These are phyloP conservation scores for Cetoscarus ocellatus DNA, from an alignment of 2,797 vertebrate genomes.

Conservation along the genomic window DNA sequence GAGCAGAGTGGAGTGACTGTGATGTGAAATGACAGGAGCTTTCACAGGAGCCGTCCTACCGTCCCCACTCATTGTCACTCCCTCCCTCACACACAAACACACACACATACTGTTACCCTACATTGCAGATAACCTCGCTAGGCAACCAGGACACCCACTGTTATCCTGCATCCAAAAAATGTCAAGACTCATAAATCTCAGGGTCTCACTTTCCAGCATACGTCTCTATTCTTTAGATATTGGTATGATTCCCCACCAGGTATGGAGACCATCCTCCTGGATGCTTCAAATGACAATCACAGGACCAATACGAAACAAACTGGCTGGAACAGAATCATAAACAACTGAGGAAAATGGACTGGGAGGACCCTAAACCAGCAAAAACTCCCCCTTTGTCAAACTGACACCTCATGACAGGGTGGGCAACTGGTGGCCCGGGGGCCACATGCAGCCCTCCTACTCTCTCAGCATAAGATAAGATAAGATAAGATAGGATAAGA, in stretches of 20 bases:
- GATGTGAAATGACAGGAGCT: conserved; percentile 78
- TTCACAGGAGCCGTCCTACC: conserved; percentile 67
- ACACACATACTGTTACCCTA: conserved; percentile 28
- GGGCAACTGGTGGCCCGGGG: too few species aligned
- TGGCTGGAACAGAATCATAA: too few species aligned
- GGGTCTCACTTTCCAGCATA: not conserved
- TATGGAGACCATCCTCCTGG: not conserved
- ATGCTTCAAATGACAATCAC: not conserved
- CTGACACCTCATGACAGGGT: too few species aligned
- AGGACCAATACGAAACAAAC: not conserved
- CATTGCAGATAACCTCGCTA: conserved; percentile 38
- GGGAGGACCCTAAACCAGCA: too few species aligned
- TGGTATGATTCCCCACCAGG: not conserved
- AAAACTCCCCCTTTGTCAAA: too few species aligned
- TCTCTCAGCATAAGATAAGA: too few species aligned
- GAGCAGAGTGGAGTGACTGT: conserved; percentile 64
- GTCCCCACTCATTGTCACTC: conserved; percentile 61
- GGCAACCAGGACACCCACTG: conserved; percentile 21
- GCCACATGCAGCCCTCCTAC: too few species aligned
- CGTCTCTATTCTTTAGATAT: not conserved
- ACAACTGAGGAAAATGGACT: not conserved
- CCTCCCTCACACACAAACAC: conserved; percentile 17
- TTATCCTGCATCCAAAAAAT: conserved; percentile 37
- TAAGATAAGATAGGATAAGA: too few species aligned
- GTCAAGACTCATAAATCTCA: conserved; percentile 8